Evolutionary conservation across 1,140 invertebrate genomes (phyloP).

Genomic region (Acromyrmex echinatior): DNA sequence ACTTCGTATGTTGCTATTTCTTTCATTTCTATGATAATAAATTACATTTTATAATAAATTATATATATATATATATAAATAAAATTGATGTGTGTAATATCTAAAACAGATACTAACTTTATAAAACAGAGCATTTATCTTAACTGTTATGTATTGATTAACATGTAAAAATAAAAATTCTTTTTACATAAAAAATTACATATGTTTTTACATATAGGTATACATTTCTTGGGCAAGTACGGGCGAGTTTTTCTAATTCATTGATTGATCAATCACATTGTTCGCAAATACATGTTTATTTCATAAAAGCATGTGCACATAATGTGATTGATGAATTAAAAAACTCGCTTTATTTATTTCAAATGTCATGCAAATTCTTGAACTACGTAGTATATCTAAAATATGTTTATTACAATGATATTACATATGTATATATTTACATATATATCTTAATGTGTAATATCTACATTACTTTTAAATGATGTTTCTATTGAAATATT

Average conservation of each 20-base stretch:
- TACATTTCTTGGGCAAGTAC: neutral
- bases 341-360: neutral
- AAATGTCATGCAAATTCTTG: neutral
- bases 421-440: neutral
- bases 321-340: too few relatives aligned
- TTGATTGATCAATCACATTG: too few relatives aligned
- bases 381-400: neutral
- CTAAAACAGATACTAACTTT: constrained; percentile 29
- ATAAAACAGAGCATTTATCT: constrained; percentile 22
- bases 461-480: neutral
- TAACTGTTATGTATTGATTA: constrained; percentile 20
- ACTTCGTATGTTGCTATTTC: neutral
- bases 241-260: too few relatives aligned
- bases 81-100: constrained; percentile 4
- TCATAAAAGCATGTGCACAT: too few relatives aligned
- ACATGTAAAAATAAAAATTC: constrained; percentile 17
- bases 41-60: constrained; percentile 9
- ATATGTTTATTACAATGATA: constrained; percentile 11
- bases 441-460: neutral
- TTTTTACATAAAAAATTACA: neutral
- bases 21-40: neutral
- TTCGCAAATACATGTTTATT: too few relatives aligned
- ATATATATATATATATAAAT: neutral
- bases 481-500: constrained; percentile 3
- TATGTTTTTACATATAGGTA: neutral